Base-by-base conservation (phyloP, 1,140 invertebrate genomes). In the Bombus superbus region DNA sequence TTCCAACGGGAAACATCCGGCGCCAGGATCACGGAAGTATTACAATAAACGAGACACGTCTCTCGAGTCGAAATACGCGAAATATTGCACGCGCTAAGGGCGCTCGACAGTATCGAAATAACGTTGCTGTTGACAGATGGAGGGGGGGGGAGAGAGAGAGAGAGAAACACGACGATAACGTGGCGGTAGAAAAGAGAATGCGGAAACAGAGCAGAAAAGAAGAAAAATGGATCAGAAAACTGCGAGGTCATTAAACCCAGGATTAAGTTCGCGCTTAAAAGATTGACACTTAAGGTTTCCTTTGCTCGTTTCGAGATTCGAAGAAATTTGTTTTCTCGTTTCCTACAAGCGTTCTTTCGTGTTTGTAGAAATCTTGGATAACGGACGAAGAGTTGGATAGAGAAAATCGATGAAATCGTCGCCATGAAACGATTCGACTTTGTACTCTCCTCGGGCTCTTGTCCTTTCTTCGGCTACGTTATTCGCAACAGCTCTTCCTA, bases 381-480 rank as follows among this genome's bases (percentile, higher is more conserved):
- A 87, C 74, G 25, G 22, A 62, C 3, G 38, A 78, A 81, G 78
- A 84, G 71, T 25, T 38, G 44, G 42, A 35, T 40, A 42, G 75
- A 74, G 13, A 53, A 83, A 92, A 93, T 92, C 93, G 84, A 93
- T 93, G 92, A 90, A 91, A 81, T 82, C 47, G 18, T 22, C 1
- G 0, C 0, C 83, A 87, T 74, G 88, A 93, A 92, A 92, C 85
- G 88, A 92, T 92, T 90, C 86, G 87, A 92, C 92, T 88, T 93
- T 91, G 88, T 76, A 76, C 81, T 92, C 90, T 22, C 42, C 32
- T 32, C 32, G 32, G 32, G 78, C 68, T 74, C 80, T 85, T n/a
- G 11, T 59, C 59, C 28, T 4, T 28, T 13, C 57, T 0, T 18
- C 15, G 6, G 15, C 5, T 18, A 15, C 47, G 47, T 47, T 53